Evolutionary conservation across 2,888 invertebrate species (phyloP), one percentile per base, ranked within the genome.

Genomic region (Sclerodermus sp.): DNA sequence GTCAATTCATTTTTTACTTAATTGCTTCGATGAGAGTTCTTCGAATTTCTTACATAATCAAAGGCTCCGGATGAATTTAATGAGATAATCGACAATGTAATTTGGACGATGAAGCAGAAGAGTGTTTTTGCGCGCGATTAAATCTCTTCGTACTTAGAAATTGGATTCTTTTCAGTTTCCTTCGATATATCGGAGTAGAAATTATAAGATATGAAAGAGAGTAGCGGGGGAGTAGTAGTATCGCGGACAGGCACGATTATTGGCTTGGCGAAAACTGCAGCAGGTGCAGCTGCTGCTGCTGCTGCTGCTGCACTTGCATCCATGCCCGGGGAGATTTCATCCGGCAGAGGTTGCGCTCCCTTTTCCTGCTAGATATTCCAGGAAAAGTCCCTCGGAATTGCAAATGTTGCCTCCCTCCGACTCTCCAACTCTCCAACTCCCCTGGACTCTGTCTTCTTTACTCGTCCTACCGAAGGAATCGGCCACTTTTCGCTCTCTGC

Each of bases 351-450:
- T 60, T 57, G 48, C 47, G 37, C 51, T 44, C 16, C 42, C 53
- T 51, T 53, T 49, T 44, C 55, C 37, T 47, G 43, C 45, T 42
- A 50, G 53, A 57, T 59, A 57, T 58, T 53, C 53, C 50, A 9
- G 5, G 37, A 8, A 36, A 36, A 9, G 37, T n/a, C 37, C 47
- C 55, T 53, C 58, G 60, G 66, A 67, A 70, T 70, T 72, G 70
- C 70, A 71, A 70, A 71, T 71, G 68, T 67, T 67, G 30, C 13
- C 31, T 17, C 38, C 41, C 41, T 18, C 46, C 46, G 32, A 13
- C 16, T 42, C 9, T 16, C 36, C 10, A 30, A 37, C 44, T 36
- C 41, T 14, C 31, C 44, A 47, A 47, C 45, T 42, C 42, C 42
- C 37, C 31, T 14, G 17, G 32, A 23, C 30, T 41, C 45, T 37